These are phyloP conservation scores for Sorex araneus DNA, from an alignment of 2,113 vertebrate species.

Conservation along the genomic window DNA sequence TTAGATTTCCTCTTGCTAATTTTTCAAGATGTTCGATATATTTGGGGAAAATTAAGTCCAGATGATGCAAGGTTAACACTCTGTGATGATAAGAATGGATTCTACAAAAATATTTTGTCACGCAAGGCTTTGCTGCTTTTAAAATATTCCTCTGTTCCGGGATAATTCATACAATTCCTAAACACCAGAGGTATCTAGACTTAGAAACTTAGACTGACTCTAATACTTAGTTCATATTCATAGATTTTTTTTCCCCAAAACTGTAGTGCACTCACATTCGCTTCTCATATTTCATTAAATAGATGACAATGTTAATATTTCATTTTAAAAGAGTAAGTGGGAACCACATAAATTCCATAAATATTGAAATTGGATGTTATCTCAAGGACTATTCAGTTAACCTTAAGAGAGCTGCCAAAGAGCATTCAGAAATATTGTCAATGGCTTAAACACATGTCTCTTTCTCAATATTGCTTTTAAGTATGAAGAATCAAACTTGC, in stretches of 20 bases:
- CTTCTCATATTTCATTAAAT: conserved; percentile 11
- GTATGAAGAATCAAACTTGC: background rate
- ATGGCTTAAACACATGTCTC: background rate
- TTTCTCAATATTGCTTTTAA: background rate
- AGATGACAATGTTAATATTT: background rate
- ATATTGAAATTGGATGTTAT: background rate
- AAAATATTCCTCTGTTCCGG: background rate
- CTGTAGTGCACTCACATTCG: background rate
- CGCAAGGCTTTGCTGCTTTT: background rate
- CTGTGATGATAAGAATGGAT: background rate
- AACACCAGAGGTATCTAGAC: background rate
- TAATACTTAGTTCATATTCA: background rate
- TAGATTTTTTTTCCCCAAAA: background rate
- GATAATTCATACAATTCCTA: background rate
- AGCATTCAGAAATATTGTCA: background rate
- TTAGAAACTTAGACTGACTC: background rate
- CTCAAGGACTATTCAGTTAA: background rate
- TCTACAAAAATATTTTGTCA: background rate
- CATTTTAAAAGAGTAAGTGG: background rate
- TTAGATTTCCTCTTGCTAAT: background rate
- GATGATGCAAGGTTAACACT: background rate
- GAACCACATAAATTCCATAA: background rate
- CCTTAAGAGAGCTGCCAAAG: background rate
- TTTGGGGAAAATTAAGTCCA: background rate
- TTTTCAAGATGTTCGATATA: background rate